A percentile compares a stretch with the other conserved stretches of the same genome.
These are phyloP conservation scores for Drosophila miranda DNA, from an alignment of 1,140 invertebrate species.

Conservation along the genomic window DNA sequence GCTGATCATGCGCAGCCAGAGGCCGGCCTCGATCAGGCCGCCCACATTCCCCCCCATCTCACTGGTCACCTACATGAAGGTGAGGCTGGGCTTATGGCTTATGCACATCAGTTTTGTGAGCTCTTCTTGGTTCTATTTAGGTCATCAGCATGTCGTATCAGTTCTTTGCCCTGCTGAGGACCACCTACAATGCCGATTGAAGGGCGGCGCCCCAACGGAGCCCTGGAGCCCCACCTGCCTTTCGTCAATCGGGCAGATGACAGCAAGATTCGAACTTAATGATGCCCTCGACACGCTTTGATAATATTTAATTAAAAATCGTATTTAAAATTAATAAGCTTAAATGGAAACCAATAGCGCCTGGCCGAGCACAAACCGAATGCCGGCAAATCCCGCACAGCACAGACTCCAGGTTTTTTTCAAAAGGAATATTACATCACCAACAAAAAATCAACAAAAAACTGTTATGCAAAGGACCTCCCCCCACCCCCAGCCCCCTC, in stretches of 20 bases:
- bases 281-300: constrained; percentile 68
- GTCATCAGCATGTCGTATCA: constrained; percentile 77
- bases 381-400: constrained; percentile 27
- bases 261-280: constrained; percentile 41
- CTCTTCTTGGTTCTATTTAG: constrained; percentile 3
- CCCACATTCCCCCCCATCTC: constrained; percentile 77
- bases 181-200: constrained; percentile 52
- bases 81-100: not conserved
- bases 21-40: constrained; percentile 63
- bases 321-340: constrained; percentile 80
- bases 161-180: constrained; percentile 64
- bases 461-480: no score
- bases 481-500: not conserved
- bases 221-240: no score
- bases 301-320: constrained; percentile 79
- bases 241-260: not conserved
- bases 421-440: constrained; percentile 77
- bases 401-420: constrained; percentile 53
- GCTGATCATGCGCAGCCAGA: constrained; percentile 70
- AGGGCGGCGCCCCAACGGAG: no score
- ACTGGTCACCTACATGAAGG: constrained; percentile 77
- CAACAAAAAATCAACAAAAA: not conserved
- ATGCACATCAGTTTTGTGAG: not conserved
- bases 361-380: constrained; percentile 58
- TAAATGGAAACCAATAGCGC: constrained; percentile 78